phyloP scores from a whole-genome alignment of 2,888 invertebrate genomes.

The Amaurobius ferox region DNA sequence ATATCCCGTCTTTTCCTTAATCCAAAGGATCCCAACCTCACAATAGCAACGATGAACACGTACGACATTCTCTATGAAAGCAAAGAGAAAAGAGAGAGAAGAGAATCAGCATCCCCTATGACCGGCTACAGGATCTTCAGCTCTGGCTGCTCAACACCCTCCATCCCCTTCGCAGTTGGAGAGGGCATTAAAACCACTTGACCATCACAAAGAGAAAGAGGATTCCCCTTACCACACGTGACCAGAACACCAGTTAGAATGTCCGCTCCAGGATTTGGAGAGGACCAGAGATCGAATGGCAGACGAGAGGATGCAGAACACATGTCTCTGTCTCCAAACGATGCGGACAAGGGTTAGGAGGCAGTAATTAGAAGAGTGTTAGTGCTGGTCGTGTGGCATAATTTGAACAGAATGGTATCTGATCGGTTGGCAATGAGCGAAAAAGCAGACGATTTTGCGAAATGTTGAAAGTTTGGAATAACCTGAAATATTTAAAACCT shows the following conservation, averaged over 20 bases:
- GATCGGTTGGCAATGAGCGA: neutral
- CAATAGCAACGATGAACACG: conserved; percentile 14
- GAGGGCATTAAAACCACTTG: conserved; percentile 70
- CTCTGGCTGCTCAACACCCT: conserved; percentile 1
- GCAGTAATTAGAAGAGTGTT: conserved; percentile 14
- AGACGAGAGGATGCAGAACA: neutral
- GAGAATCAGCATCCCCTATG: neutral
- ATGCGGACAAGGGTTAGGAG: neutral
- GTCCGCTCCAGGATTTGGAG: conserved; percentile 14
- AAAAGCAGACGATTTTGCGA: too few relatives aligned
- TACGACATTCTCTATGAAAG: neutral
- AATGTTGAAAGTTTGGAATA: too few relatives aligned
- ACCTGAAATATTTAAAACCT: too few relatives aligned
- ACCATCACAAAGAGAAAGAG: conserved; percentile 53
- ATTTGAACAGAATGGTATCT: neutral
- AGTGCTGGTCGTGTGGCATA: neutral
- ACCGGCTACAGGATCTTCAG: neutral
- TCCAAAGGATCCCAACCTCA: neutral
- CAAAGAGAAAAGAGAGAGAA: conserved; percentile 6
- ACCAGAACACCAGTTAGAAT: conserved; percentile 49
- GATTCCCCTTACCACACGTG: conserved; percentile 57
- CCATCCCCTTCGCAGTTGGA: conserved; percentile 22
- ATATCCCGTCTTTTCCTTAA: neutral
- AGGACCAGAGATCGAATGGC: neutral
- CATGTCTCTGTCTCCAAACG: neutral